These are phyloP conservation scores for Coleophora deauratella DNA, from an alignment of 2,888 invertebrate species.

Conservation along the genomic window DNA sequence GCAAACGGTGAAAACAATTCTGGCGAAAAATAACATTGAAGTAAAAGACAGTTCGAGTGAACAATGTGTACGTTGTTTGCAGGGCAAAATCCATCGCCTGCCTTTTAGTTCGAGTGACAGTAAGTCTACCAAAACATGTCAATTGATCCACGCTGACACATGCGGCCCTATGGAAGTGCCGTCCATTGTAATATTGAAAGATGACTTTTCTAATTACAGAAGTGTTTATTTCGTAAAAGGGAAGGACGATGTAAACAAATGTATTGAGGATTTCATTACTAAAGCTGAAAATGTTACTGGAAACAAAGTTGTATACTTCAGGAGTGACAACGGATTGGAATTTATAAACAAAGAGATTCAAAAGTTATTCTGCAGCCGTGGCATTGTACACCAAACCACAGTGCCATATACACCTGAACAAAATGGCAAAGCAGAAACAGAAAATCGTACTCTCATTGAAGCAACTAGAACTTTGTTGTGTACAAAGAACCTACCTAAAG, in stretches of 20 bases:
- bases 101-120: constrained; percentile 7
- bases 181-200: constrained; percentile 11
- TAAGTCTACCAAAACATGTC: constrained; percentile 6
- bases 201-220: constrained; percentile 13
- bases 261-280: constrained; percentile 10
- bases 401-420: constrained; percentile 10
- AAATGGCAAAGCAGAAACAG: constrained; percentile 8
- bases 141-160: constrained; percentile 10
- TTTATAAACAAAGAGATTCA: constrained; percentile 13
- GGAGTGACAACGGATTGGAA: constrained; percentile 14
- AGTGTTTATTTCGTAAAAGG: constrained; percentile 13
- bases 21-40: constrained; percentile 8
- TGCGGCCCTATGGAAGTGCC: constrained; percentile 11
- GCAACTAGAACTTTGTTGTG: constrained; percentile 9
- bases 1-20: constrained; percentile 5
- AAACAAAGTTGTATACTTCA: constrained; percentile 4
- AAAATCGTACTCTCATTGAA: constrained; percentile 8
- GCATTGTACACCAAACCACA: constrained; percentile 4
- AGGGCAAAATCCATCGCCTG: constrained; percentile 14
- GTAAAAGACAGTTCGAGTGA: constrained; percentile 1
- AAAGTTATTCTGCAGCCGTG: constrained; percentile 7
- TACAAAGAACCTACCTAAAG: constrained; percentile 3
- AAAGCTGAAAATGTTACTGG: constrained; percentile 16
- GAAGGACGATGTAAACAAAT: constrained; percentile 8
- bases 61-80: constrained; percentile 11